Evolutionary conservation across 2,113 vertebrate species (phyloP).

Genomic region (Orthochromis indermauri): DNA sequence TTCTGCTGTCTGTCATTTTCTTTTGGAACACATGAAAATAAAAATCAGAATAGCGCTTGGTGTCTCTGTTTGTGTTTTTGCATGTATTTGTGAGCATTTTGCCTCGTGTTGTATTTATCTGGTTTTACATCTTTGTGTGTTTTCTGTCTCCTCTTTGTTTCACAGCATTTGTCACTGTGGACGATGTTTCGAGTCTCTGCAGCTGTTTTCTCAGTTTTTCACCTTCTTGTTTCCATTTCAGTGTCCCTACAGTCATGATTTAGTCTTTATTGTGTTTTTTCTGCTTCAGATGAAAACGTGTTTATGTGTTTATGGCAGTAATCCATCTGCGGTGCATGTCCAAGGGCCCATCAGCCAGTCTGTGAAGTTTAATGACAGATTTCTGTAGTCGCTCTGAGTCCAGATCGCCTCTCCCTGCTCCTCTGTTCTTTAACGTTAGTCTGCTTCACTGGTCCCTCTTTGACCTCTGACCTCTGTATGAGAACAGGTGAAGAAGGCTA

Average conservation of each 20-base stretch:
- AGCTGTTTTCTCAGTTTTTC: not conserved
- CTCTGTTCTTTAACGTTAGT: not conserved
- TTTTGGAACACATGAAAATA: not conserved
- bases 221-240: not conserved
- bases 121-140: not conserved
- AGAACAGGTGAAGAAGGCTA: not conserved
- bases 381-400: not conserved
- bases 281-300: not conserved
- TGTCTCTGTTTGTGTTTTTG: not conserved
- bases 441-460: not conserved
- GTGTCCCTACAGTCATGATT: not conserved
- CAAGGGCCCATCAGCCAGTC: not conserved
- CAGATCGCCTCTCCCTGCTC: not conserved
- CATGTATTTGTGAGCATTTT: not conserved
- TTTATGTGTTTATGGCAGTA: not conserved
- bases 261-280: not conserved
- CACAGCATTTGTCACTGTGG: not conserved
- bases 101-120: not conserved
- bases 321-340: not conserved
- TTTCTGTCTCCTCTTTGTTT: not conserved
- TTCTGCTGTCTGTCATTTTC: not conserved
- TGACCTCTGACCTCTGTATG: constrained; percentile 22
- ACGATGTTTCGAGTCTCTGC: not conserved
- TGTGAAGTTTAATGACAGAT: not conserved
- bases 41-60: not conserved